Evolutionary conservation across 2,113 vertebrate genomes (phyloP), one percentile per base, ranked within the genome.

Genomic region (Hydrolagus affinis): DNA sequence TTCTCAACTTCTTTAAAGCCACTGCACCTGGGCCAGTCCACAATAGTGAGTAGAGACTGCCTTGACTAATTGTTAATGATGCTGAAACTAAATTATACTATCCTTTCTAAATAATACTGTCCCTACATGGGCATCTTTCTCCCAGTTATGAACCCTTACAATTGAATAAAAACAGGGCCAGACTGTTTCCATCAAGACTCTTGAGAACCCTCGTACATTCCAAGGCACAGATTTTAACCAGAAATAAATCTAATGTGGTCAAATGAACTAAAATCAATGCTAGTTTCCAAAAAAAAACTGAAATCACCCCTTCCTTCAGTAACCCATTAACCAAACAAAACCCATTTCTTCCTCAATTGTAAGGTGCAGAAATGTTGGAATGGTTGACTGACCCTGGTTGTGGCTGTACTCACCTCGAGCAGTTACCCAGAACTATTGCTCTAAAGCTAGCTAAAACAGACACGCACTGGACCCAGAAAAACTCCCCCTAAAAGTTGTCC

Each of bases 381-480:
- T 21, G 17, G 23, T 17, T 70, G 23, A 21, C 17, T 70, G 23
- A 17, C 70, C 17, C 17, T 17, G 23, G 70, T 9, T 23, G 23
- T 70, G 70, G 17, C 17, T 23, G 23, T 9, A 21, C 17, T 70
- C 17, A 70, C 17, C 23, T 17, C 23, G 70, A 23, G 17, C 23
- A 21, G 23, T 23, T 70, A 70, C 17, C 70, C 23, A 21, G 89
- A 89, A 89, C 11, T 87, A 85, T 70, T 88, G 86, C 87, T 85
- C 71, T 88, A 89, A 88, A 88, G 75, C 88, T 89, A 90, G 88
- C 87, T 74, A 87, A 88, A 86, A 86, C 85, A 87, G 86, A 90
- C 86, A 88, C 73, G 23, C 86, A 88, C 86, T 68, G 77, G 44
- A 62, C 83, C 86, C 86, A 87, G 88, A 85, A 64, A 62, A 87